Percentiles rank a stretch among this genome's conserved stretches.
Evolutionary conservation across 2,797 vertebrate species (phyloP).

Genomic region (Eulemur mongoz): DNA sequence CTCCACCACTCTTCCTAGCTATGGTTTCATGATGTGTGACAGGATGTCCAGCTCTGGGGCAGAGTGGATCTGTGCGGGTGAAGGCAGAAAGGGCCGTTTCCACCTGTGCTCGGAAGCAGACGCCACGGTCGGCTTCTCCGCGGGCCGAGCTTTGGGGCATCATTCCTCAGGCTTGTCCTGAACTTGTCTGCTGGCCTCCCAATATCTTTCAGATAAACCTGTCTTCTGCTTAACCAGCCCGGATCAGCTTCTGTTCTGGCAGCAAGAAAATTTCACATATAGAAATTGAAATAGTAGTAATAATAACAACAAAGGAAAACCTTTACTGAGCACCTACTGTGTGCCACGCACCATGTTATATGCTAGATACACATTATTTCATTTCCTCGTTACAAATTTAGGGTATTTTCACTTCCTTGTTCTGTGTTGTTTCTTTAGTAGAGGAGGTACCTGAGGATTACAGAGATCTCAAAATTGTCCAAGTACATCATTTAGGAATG

Average conservation of each 20-base stretch:
- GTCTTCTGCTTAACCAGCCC: background rate
- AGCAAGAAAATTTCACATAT: background rate
- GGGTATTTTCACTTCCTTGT: background rate
- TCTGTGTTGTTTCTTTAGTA: background rate
- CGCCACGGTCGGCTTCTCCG: too few species aligned
- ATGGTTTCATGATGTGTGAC: background rate
- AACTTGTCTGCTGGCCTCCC: background rate
- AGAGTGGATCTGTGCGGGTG: fast-evolving
- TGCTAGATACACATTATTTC: background rate
- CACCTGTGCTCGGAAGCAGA: background rate
- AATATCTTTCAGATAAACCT: background rate
- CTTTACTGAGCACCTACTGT: background rate
- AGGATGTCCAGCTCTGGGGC: background rate
- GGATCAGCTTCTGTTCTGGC: background rate
- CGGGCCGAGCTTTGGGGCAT: background rate
- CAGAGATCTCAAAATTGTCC: background rate
- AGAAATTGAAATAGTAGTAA: background rate
- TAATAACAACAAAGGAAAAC: background rate
- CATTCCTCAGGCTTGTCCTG: background rate
- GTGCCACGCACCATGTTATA: background rate
- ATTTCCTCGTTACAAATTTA: background rate
- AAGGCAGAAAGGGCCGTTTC: background rate
- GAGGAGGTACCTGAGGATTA: background rate
- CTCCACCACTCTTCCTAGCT: background rate
- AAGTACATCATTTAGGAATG: background rate